Percentiles rank a stretch among this genome's conserved stretches.
Evolutionary conservation across 2,888 invertebrate genomes (phyloP).

Genomic region (Polymixis lichenea): DNA sequence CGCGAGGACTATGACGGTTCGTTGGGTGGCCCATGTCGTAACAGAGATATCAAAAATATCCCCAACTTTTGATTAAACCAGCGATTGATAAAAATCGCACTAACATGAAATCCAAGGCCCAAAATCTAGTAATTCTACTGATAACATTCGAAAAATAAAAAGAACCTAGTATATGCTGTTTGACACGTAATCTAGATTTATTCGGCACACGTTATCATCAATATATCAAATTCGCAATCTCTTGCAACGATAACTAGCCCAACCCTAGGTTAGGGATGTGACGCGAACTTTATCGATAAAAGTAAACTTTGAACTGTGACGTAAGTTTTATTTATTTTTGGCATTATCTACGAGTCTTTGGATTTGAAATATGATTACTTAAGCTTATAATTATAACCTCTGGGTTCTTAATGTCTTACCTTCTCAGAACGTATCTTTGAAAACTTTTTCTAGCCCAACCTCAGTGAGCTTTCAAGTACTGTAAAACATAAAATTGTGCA

Average conservation of each 20-base stretch:
- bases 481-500: not conserved
- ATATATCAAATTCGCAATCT: constrained; percentile 86
- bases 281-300: constrained; percentile 52
- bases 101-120: constrained; percentile 38
- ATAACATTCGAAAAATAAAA: constrained; percentile 54
- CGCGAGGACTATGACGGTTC: not conserved
- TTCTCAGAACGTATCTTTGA: not conserved
- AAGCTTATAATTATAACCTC: too few relatives aligned
- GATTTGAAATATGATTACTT: not conserved
- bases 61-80: constrained; percentile 40
- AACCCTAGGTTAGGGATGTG: constrained; percentile 84
- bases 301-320: constrained; percentile 27
- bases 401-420: not conserved
- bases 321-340: not conserved
- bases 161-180: constrained; percentile 53
- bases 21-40: not conserved
- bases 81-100: constrained; percentile 38
- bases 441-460: not conserved
- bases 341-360: not conserved
- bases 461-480: not conserved
- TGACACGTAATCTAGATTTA: constrained; percentile 76
- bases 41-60: constrained; percentile 34
- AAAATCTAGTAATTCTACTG: constrained; percentile 51
- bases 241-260: constrained; percentile 85
- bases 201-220: constrained; percentile 83